These are phyloP conservation scores for Manis javanica DNA, from an alignment of 2,797 vertebrate genomes.

Conservation along the genomic window DNA sequence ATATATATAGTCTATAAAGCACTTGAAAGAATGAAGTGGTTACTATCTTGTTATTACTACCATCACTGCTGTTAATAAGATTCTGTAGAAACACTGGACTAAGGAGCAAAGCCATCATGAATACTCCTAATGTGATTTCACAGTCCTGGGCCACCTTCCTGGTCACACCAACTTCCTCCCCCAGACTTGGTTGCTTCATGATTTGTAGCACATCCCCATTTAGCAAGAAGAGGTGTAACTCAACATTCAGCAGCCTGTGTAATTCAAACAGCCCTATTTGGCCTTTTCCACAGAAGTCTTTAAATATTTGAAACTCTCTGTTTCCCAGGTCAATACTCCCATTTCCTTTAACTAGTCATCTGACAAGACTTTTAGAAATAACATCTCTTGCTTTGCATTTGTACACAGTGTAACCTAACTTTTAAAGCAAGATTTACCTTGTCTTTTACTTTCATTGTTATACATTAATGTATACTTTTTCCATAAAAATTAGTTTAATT, in stretches of 20 bases:
- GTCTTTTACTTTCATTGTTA: not conserved
- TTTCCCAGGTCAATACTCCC: not conserved
- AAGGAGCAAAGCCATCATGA: not conserved
- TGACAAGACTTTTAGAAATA: constrained; percentile 11
- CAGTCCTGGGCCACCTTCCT: not conserved
- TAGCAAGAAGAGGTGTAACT: not conserved
- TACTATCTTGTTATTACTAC: not conserved
- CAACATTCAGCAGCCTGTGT: not conserved
- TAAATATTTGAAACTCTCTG: not conserved
- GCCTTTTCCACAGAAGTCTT: not conserved
- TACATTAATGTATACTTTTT: not conserved
- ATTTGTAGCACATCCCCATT: not conserved
- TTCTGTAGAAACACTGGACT: not conserved
- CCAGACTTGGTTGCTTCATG: not conserved
- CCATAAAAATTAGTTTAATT: constrained; percentile 20
- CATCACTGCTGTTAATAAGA: not conserved
- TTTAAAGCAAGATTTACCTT: constrained; percentile 2
- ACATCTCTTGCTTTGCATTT: not conserved
- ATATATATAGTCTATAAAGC: not conserved
- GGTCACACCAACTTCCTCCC: not conserved
- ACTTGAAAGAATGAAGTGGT: constrained; percentile 45
- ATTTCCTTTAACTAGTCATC: not conserved
- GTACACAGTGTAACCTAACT: not conserved
- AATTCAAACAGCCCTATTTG: not conserved
- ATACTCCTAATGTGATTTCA: not conserved